Evolutionary conservation across 1,140 invertebrate species (phyloP).

Genomic region (Rhyzopertha dominica): DNA sequence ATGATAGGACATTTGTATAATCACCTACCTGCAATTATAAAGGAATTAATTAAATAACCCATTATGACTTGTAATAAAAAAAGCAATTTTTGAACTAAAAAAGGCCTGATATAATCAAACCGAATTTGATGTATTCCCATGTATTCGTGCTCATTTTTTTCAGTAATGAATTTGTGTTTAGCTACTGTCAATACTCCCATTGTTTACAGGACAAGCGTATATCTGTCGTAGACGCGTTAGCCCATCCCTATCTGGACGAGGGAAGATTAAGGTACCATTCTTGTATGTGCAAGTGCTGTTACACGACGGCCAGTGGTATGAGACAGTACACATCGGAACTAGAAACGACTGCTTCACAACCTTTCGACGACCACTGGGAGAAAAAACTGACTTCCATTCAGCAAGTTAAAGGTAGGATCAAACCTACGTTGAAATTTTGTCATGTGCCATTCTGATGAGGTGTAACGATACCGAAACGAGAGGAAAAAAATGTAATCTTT

Average conservation of each 20-base stretch:
- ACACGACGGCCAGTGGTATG: constrained; percentile 64
- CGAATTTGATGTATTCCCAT: too few relatives aligned
- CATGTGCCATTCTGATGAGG: background rate
- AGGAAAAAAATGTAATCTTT: background rate
- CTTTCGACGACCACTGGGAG: constrained; percentile 94
- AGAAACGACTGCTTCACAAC: constrained; percentile 81
- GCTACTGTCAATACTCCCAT: constrained; percentile 9
- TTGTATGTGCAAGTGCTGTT: constrained; percentile 99
- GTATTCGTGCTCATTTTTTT: too few relatives aligned
- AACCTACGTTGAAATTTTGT: background rate
- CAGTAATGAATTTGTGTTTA: background rate
- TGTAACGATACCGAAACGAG: constrained; percentile 6
- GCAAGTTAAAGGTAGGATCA: constrained; percentile 84
- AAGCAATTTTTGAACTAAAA: too few relatives aligned
- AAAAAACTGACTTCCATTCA: constrained; percentile 85
- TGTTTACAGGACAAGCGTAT: constrained; percentile 86
- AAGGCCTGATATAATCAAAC: too few relatives aligned
- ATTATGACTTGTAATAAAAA: too few relatives aligned
- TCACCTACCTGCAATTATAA: too few relatives aligned
- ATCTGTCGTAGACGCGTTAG: constrained; percentile 87
- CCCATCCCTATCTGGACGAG: constrained; percentile 96
- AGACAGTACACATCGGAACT: constrained; percentile 90
- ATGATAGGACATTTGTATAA: too few relatives aligned
- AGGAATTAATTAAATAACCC: too few relatives aligned
- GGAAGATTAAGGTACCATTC: constrained; percentile 97